A percentile compares a stretch with the other conserved stretches of the same genome.
These are phyloP conservation scores for Zelostemma sp. DNA, from an alignment of 1,140 invertebrate genomes.

Conservation along the genomic window DNA sequence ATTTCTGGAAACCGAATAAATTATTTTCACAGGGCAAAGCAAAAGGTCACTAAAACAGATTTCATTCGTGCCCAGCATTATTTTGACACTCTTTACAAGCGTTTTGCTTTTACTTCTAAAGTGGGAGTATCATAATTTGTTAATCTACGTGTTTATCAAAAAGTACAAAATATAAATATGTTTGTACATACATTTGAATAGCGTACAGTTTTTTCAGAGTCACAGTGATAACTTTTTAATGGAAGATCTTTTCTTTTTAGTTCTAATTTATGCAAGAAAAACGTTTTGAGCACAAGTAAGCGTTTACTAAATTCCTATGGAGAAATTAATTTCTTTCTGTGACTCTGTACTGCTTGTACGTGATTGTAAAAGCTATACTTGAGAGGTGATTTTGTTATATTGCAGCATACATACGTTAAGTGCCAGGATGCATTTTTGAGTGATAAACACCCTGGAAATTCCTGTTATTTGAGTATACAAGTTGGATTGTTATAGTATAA, in stretches of 20 bases:
- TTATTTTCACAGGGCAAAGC: too few species aligned
- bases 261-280: too few species aligned
- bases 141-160: conserved; percentile 59
- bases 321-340: not conserved
- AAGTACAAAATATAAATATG: conserved; percentile 66
- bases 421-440: conserved; percentile 42
- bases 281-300: not conserved
- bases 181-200: conserved; percentile 10
- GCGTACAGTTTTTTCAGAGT: not conserved
- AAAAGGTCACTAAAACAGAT: too few species aligned
- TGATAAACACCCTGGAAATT: too few species aligned
- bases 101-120: conserved; percentile 19
- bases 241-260: too few species aligned
- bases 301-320: not conserved
- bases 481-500: too few species aligned
- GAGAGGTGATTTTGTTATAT: conserved; percentile 5
- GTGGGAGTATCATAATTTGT: conserved; percentile 8
- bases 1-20: conserved; percentile 67
- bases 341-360: not conserved
- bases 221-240: too few species aligned
- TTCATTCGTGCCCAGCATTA: too few species aligned
- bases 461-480: not conserved
- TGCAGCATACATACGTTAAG: conserved; percentile 14
- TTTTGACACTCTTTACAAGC: too few species aligned
- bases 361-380: not conserved